These are phyloP conservation scores for Drosophila bipectinata DNA, from an alignment of 1,140 invertebrate genomes.

Conservation along the genomic window DNA sequence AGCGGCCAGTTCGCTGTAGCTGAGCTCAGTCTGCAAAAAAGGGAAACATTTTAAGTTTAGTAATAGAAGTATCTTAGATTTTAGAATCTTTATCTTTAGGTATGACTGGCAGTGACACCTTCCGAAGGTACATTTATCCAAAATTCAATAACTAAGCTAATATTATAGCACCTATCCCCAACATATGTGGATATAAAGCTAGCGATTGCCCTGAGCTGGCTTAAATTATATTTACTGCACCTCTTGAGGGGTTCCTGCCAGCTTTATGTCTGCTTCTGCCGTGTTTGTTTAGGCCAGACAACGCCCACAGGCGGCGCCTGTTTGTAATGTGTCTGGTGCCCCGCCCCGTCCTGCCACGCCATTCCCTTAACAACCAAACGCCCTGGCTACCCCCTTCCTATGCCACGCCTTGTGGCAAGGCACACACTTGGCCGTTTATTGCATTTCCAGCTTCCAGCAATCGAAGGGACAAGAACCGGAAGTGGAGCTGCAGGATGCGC, in stretches of 20 bases:
- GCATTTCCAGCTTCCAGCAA: constrained; percentile 63
- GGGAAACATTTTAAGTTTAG: neutral
- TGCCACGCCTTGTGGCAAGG: constrained; percentile 14
- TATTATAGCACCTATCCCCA: neutral
- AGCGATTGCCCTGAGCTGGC: neutral
- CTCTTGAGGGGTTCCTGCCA: constrained; percentile 3
- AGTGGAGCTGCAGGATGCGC: constrained; percentile 30
- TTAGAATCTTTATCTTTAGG: too few species aligned
- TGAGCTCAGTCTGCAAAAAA: constrained; percentile 85
- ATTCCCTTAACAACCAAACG: neutral
- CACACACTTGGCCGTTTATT: constrained; percentile 75
- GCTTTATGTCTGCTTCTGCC: constrained; percentile 31
- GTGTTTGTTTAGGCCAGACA: constrained; percentile 42
- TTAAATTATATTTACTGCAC: constrained; percentile 16
- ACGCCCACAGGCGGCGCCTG: constrained; percentile 59
- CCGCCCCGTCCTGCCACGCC: constrained; percentile 7
- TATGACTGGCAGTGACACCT: too few species aligned
- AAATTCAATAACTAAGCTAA: neutral
- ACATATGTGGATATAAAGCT: constrained; percentile 1
- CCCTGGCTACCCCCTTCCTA: neutral
- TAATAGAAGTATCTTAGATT: too few species aligned
- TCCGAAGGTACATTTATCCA: neutral
- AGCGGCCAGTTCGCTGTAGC: constrained; percentile 86
- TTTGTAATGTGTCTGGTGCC: constrained; percentile 73
- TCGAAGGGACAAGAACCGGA: neutral